These are phyloP conservation scores for Cathartes aura DNA, from an alignment of 2,113 vertebrate genomes.

Conservation along the genomic window DNA sequence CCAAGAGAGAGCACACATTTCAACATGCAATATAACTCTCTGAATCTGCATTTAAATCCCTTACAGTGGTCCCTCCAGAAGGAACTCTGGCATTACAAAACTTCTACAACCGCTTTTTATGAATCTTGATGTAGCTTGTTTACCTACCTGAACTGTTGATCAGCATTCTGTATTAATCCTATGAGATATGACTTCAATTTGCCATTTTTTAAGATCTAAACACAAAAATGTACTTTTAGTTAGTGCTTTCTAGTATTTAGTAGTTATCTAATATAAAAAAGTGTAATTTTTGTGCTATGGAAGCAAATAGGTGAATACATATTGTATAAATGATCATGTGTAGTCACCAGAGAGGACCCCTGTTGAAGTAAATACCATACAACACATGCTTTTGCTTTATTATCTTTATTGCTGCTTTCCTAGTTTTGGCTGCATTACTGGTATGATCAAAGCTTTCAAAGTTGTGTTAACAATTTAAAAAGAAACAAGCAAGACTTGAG, in stretches of 20 bases:
- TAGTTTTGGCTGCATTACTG: background rate
- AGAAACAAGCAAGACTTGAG: background rate
- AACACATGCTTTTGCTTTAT: background rate
- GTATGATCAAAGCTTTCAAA: background rate
- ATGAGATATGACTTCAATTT: constrained; percentile 81
- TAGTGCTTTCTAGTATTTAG: background rate
- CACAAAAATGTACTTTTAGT: background rate
- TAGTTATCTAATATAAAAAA: background rate
- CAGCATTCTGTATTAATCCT: constrained; percentile 83
- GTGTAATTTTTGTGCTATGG: background rate
- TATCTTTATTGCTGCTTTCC: background rate
- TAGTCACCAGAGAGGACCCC: background rate
- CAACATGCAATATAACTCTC: background rate
- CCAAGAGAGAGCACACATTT: background rate
- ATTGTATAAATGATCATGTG: background rate
- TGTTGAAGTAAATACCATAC: background rate
- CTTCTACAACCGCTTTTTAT: background rate
- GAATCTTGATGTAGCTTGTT: background rate
- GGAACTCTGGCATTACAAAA: background rate
- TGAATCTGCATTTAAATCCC: background rate
- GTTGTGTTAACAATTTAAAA: background rate
- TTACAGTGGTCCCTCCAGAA: background rate
- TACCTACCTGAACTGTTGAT: constrained; percentile 87
- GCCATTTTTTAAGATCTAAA: constrained; percentile 77
- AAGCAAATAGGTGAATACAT: background rate